These are phyloP conservation scores for Condylostylus longicornis DNA, from an alignment of 1,140 invertebrate genomes.

Conservation along the genomic window DNA sequence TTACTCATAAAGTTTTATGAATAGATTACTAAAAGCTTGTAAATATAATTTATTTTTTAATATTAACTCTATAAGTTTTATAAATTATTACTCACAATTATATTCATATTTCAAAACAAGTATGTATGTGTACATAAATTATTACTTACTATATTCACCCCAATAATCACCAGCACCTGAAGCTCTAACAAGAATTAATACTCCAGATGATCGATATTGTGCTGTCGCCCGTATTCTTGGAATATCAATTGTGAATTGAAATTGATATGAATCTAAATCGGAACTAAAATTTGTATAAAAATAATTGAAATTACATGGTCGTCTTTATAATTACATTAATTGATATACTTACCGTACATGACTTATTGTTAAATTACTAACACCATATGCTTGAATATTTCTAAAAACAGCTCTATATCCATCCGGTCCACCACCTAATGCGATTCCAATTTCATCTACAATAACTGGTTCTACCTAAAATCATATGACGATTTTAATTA, in stretches of 20 bases:
- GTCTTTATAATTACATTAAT: too few relatives aligned
- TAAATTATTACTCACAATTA: not conserved
- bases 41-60: not conserved
- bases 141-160: slow-evolving; percentile 59
- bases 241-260: slow-evolving; percentile 60
- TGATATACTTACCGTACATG: slow-evolving; percentile 45
- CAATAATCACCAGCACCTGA: slow-evolving; percentile 70
- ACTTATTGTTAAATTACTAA: slow-evolving; percentile 58
- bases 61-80: not conserved
- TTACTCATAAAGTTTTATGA: too few relatives aligned
- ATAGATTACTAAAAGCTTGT: too few relatives aligned
- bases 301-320: too few relatives aligned
- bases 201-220: slow-evolving; percentile 59
- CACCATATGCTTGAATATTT: slow-evolving; percentile 60
- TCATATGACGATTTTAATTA: not conserved
- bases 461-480: slow-evolving; percentile 52
- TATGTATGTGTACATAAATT: not conserved
- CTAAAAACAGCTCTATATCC: slow-evolving; percentile 63
- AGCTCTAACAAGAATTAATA: slow-evolving; percentile 59
- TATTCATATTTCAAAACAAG: not conserved
- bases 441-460: slow-evolving; percentile 64
- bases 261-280: slow-evolving; percentile 56
- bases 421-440: slow-evolving; percentile 56
- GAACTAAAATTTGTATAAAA: slow-evolving; percentile 40
- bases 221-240: slow-evolving; percentile 59